Evolutionary conservation across 1,140 invertebrate genomes (phyloP), one percentile per base, ranked within the genome.

Genomic region (Phenacoccus solenopsis): DNA sequence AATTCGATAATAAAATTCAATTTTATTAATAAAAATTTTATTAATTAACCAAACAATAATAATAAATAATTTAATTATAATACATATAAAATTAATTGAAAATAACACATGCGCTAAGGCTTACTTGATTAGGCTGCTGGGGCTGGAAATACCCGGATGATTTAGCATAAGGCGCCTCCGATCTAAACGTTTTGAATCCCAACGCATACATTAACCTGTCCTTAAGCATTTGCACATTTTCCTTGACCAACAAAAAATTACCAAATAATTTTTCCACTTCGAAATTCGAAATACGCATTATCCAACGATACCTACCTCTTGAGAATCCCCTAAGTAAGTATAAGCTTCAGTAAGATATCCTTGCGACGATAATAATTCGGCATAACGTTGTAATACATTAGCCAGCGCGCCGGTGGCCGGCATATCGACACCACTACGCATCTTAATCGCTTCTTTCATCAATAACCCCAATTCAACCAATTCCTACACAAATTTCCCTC

Each of bases 311-410:
- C 72, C 73, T 75, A 78, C 78, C 70, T 77, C 76, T 20, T 77
- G 77, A 2, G 38, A 49, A 71, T 83, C 79, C 0, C 83, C 82
- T n/a, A 93, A 81, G 76, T 92, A 93, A 67, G 80, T 83, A 16
- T 94, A 78, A n/a, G 94, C 94, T n/a, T 87, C 84, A 68, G 86
- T 82, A 1, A 95, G 80, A 75, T 87, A 88, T 32, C 94, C 94
- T 78, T 96, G 92, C 0, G 90, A 83, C 9, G 91, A 90, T 30
- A 96, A 78, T 21, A 93, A 80, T 59, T 85, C 83, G 9, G 91
- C 90, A 80, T 95, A 97, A 68, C 87, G 82, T 7, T 85, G 84
- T 32, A 96, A 78, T 49, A 92, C 82, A 12, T 84, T 79, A 0
- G 89, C 88, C 71, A 93, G 83, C 70, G 83, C 82, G n/a, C 86